These are phyloP conservation scores for Meta bourneti DNA, from an alignment of 2,888 invertebrate genomes.

Conservation along the genomic window DNA sequence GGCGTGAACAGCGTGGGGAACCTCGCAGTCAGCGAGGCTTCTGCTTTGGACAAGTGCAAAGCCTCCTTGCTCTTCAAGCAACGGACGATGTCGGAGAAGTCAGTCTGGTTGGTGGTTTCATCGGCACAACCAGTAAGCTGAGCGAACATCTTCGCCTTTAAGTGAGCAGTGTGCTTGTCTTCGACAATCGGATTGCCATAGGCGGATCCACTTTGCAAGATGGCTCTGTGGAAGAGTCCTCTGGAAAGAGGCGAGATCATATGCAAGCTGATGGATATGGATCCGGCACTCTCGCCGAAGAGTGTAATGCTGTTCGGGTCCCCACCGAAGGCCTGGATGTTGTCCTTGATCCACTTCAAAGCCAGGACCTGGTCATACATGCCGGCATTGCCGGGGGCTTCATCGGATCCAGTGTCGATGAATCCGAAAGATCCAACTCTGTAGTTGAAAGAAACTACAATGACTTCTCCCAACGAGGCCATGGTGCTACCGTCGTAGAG, in stretches of 20 bases:
- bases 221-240: constrained; percentile 78
- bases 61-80: constrained; percentile 76
- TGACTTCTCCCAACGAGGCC: constrained; percentile 82
- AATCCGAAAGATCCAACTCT: constrained; percentile 82
- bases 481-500: constrained; percentile 83
- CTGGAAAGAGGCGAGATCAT: constrained; percentile 71
- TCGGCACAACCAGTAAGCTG: constrained; percentile 36
- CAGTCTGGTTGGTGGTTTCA: constrained; percentile 2
- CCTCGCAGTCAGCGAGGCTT: constrained; percentile 76
- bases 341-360: constrained; percentile 79
- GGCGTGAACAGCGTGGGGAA: constrained; percentile 78
- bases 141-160: constrained; percentile 39
- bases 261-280: constrained; percentile 78
- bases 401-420: constrained; percentile 78
- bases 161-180: neutral
- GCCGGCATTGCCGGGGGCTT: constrained; percentile 79
- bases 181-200: constrained; percentile 34
- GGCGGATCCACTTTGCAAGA: constrained; percentile 79
- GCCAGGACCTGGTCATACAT: constrained; percentile 79
- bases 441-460: constrained; percentile 83
- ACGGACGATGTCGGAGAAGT: constrained; percentile 36
- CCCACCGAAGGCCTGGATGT: constrained; percentile 79
- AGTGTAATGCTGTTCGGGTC: constrained; percentile 79
- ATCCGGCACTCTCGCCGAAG: constrained; percentile 79
- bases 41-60: constrained; percentile 59